phyloP scores from a whole-genome alignment of 2,113 vertebrate genomes.

The Pluvianellus socialis region DNA sequence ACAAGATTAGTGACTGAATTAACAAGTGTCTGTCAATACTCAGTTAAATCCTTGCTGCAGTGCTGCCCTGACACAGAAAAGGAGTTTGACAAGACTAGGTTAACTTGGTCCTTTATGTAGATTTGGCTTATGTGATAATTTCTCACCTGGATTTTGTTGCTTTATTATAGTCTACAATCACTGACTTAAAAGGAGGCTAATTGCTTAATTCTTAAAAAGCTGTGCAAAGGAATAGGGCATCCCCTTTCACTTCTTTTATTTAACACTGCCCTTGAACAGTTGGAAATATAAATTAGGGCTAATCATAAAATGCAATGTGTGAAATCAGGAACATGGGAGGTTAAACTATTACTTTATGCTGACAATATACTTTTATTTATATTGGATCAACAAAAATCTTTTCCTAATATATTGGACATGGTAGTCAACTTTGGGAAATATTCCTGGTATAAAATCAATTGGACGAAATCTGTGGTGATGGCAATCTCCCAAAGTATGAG shows the following conservation, averaged over 20 bases:
- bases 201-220: neutral
- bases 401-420: neutral
- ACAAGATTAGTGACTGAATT: neutral
- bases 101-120: neutral
- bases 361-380: neutral
- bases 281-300: neutral
- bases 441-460: slow-evolving; percentile 7
- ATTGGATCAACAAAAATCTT: neutral
- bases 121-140: neutral
- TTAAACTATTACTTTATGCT: neutral
- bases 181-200: neutral
- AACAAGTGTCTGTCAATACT: neutral
- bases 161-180: neutral
- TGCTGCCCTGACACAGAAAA: neutral
- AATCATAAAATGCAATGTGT: neutral
- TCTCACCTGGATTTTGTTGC: neutral
- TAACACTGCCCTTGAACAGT: neutral
- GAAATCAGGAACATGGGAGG: neutral
- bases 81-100: neutral
- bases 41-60: neutral
- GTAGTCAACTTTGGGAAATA: neutral
- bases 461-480: neutral
- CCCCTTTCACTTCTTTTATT: neutral
- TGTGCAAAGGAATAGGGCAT: neutral
- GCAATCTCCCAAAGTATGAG: neutral